phyloP scores from a whole-genome alignment of 2,113 vertebrate species.

The Mionectes macconnelli region DNA sequence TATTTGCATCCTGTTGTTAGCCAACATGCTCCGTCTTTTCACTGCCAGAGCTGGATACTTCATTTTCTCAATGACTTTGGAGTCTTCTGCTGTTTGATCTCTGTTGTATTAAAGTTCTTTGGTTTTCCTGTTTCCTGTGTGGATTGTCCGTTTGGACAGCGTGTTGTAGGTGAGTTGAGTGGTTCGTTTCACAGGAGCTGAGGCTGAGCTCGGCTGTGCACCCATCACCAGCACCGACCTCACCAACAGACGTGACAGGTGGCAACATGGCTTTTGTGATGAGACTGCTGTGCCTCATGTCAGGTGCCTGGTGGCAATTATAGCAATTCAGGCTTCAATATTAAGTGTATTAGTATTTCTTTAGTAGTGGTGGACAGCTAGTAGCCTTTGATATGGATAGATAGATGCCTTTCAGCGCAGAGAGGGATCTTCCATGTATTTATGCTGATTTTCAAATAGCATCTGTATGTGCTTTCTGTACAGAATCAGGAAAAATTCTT shows the following conservation, averaged over 20 bases:
- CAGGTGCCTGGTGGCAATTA: background rate
- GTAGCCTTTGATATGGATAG: background rate
- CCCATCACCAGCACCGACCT: background rate
- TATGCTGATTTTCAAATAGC: background rate
- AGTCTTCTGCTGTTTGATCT: background rate
- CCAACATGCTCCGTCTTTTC: background rate
- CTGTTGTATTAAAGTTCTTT: background rate
- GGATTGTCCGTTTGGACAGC: background rate
- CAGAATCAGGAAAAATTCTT: background rate
- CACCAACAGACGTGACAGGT: accelerated
- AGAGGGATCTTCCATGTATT: background rate
- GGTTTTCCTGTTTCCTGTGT: accelerated
- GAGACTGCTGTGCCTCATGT: background rate
- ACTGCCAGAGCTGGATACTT: background rate
- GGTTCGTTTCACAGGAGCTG: accelerated
- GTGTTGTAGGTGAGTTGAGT: accelerated
- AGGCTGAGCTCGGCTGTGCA: accelerated
- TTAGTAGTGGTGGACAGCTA: background rate
- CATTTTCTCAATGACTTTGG: background rate
- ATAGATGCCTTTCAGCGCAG: background rate
- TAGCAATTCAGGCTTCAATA: background rate
- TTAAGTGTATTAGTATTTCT: background rate
- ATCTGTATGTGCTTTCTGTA: background rate
- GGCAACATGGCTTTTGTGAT: background rate
- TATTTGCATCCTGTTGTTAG: background rate